A percentile compares a stretch with the other conserved stretches of the same genome.
Evolutionary conservation across 2,888 invertebrate species (phyloP).

Genomic region (Stenichneumon culpator): DNA sequence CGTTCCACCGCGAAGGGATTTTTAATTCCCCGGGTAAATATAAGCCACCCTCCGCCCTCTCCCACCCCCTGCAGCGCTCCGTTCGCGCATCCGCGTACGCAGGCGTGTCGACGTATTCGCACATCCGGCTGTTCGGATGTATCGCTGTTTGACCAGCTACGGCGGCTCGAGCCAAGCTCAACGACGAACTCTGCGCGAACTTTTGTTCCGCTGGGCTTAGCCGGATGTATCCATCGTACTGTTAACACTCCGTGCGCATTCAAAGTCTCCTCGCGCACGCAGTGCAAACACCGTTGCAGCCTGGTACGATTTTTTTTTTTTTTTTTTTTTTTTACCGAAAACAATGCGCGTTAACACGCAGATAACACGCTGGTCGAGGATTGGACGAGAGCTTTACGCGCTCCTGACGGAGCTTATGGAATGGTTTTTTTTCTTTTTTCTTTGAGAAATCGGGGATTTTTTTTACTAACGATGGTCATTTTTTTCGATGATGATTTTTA

Average conservation of each 20-base stretch:
- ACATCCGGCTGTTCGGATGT: constrained; percentile 30
- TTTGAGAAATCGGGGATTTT: not conserved
- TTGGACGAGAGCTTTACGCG: not conserved
- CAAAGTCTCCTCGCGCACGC: constrained; percentile 37
- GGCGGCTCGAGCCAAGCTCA: not conserved
- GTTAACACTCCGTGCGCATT: not conserved
- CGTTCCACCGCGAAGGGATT: constrained; percentile 73
- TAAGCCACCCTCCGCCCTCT: constrained; percentile 26
- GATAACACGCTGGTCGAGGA: too few species aligned
- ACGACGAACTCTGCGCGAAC: not conserved
- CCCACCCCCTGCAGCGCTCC: not conserved
- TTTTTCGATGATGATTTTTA: not conserved
- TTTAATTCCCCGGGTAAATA: constrained; percentile 75
- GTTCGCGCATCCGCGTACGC: constrained; percentile 34
- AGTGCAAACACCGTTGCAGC: constrained; percentile 41
- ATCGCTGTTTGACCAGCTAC: constrained; percentile 59
- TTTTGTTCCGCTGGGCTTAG: constrained; percentile 11
- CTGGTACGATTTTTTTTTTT: not conserved
- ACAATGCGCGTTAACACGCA: not conserved
- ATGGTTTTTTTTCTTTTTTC: not conserved
- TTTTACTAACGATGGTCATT: not conserved
- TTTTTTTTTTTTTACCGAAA: not conserved
- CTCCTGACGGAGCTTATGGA: not conserved
- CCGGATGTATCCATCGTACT: not conserved
- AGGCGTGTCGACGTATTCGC: constrained; percentile 31